These are phyloP conservation scores for Platerodrilus igneus DNA, from an alignment of 2,888 invertebrate genomes.

Conservation along the genomic window DNA sequence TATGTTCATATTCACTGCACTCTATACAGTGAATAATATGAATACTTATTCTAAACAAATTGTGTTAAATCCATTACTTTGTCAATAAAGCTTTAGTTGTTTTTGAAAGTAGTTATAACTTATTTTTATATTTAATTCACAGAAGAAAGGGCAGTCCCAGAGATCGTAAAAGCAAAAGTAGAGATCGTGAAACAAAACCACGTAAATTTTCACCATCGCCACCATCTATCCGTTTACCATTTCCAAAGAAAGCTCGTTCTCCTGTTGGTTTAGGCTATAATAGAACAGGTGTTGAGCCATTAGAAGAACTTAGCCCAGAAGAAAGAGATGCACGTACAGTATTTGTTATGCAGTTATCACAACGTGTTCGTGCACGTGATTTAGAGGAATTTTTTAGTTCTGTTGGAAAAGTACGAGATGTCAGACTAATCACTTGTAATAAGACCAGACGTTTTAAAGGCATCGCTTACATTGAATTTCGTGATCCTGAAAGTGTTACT, in stretches of 20 bases:
- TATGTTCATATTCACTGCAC: too few species aligned
- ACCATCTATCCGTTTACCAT: conserved; percentile 35
- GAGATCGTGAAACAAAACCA: conserved; percentile 24
- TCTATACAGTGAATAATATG: too few species aligned
- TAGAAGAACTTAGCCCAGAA: conserved; percentile 84
- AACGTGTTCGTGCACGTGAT: conserved; percentile 88
- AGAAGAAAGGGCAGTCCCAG: conserved; percentile 12
- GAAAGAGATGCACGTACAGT: conserved; percentile 98
- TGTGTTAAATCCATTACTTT: too few species aligned
- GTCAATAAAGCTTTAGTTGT: too few species aligned
- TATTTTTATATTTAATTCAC: background rate
- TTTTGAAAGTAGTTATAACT: too few species aligned
- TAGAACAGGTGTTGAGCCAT: conserved; percentile 52
- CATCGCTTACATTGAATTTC: conserved; percentile 99
- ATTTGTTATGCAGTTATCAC: conserved; percentile 97
- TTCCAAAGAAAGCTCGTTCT: conserved; percentile 37
- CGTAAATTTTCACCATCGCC: conserved; percentile 46
- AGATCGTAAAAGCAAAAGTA: conserved; percentile 19
- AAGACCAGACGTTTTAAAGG: conserved; percentile 98
- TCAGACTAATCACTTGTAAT: conserved; percentile 96
- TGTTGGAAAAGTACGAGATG: conserved; percentile 97
- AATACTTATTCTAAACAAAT: too few species aligned
- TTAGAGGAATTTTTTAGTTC: conserved; percentile 98
- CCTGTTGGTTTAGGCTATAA: conserved; percentile 43
- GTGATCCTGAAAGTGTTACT: conserved; percentile 95